Evolutionary conservation across 2,113 vertebrate genomes (phyloP).

Genomic region (Megaceryle maxima): DNA sequence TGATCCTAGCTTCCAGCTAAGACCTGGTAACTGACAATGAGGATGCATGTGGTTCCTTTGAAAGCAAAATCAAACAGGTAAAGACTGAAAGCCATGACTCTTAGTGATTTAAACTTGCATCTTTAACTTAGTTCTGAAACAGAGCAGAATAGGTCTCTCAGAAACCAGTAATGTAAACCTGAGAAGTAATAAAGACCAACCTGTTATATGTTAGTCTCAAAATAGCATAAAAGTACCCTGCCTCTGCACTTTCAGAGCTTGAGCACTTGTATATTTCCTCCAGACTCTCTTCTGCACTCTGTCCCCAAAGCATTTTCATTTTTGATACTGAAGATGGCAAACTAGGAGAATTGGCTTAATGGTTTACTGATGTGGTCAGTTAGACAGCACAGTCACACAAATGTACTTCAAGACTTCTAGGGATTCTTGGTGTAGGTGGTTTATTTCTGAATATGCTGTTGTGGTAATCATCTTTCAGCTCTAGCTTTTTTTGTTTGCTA

Average conservation of each 20-base stretch:
- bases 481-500: neutral
- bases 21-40: neutral
- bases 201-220: neutral
- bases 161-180: neutral
- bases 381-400: neutral
- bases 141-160: neutral
- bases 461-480: neutral
- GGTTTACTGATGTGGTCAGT: neutral
- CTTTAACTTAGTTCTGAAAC: conserved; percentile 10
- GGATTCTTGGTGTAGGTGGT: neutral
- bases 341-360: neutral
- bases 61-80: conserved; percentile 53
- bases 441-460: neutral
- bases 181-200: neutral
- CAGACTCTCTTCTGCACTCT: neutral
- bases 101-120: neutral
- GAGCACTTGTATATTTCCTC: neutral
- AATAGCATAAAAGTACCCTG: neutral
- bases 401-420: neutral
- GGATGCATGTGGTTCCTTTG: conserved; percentile 3
- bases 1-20: conserved; percentile 38
- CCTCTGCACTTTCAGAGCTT: neutral
- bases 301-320: neutral
- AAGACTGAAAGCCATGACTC: neutral
- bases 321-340: neutral